A percentile compares a stretch with the other conserved stretches of the same genome.
phyloP scores from a whole-genome alignment of 2,888 invertebrate species.

The Graphium colonna region DNA sequence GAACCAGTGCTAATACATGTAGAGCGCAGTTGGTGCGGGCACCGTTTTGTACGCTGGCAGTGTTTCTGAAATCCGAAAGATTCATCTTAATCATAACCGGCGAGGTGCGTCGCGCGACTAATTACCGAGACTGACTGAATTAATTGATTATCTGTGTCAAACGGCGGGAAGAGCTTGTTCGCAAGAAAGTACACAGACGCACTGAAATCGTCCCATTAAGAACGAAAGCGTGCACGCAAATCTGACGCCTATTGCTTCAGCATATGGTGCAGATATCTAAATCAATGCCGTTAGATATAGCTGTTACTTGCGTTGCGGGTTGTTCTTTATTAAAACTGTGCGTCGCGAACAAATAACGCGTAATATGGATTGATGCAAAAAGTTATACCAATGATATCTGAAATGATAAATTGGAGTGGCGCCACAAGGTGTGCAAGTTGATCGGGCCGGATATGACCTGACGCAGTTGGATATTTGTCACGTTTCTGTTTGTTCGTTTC shows the following conservation, averaged over 20 bases:
- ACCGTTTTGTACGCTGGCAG: neutral
- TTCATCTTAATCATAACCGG: conserved; percentile 55
- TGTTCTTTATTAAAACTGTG: conserved; percentile 24
- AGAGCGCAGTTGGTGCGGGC: neutral
- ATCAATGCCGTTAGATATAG: neutral
- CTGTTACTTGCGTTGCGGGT: conserved; percentile 9
- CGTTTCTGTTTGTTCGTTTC: neutral
- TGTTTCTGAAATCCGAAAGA: conserved; percentile 29
- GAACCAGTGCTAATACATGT: neutral
- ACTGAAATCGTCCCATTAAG: neutral
- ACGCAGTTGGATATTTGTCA: conserved; percentile 1
- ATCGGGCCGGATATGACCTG: neutral
- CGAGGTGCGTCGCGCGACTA: conserved; percentile 56
- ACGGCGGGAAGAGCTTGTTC: conserved; percentile 25
- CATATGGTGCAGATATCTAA: neutral
- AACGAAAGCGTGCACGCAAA: neutral
- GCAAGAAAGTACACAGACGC: conserved; percentile 22
- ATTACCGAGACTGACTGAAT: conserved; percentile 53
- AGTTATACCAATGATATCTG: conserved; percentile 15
- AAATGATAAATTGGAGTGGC: conserved; percentile 14
- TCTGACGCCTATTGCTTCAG: neutral
- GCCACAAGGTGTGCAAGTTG: conserved; percentile 9
- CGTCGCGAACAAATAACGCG: conserved; percentile 21
- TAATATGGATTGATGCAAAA: conserved; percentile 29
- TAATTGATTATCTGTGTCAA: conserved; percentile 58